Evolutionary conservation across 64 coral and sea anemone species (phyloP).

Genomic region (Porites lutea): DNA sequence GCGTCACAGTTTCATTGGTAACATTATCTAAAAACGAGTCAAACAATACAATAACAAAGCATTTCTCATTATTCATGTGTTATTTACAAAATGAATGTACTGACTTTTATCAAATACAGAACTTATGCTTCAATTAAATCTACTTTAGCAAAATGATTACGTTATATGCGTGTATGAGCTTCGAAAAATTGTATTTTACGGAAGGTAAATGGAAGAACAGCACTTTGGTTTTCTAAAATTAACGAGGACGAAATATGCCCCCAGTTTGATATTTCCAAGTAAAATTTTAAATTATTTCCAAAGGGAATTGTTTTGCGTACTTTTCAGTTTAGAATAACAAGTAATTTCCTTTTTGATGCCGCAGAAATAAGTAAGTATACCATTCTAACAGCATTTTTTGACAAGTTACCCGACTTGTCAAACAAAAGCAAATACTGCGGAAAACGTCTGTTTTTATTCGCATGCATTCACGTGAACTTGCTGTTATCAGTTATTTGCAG

Average conservation of each 20-base stretch:
- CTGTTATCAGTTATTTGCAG: not conserved
- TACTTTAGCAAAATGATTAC: no score
- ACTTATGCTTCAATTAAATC: no score
- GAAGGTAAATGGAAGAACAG: no score
- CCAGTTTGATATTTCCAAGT: not conserved
- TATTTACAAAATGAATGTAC: no score
- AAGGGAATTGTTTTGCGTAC: not conserved
- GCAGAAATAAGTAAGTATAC: not conserved
- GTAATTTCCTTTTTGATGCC: not conserved
- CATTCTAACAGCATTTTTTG: not conserved
- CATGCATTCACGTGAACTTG: not conserved
- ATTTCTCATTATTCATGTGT: no score
- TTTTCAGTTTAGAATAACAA: conserved; percentile 1
- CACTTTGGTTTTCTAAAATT: not conserved
- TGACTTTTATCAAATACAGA: no score
- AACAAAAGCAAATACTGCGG: not conserved
- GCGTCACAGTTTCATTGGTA: no score
- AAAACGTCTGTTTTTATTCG: conserved; percentile 2
- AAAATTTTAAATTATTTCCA: not conserved
- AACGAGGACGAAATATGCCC: not conserved
- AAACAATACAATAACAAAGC: no score
- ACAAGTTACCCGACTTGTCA: conserved; percentile 7
- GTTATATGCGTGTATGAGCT: no score
- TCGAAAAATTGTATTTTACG: no score
- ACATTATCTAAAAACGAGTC: no score